Evolutionary conservation across 2,797 vertebrate genomes (phyloP).

Genomic region (Fratercula arctica): DNA sequence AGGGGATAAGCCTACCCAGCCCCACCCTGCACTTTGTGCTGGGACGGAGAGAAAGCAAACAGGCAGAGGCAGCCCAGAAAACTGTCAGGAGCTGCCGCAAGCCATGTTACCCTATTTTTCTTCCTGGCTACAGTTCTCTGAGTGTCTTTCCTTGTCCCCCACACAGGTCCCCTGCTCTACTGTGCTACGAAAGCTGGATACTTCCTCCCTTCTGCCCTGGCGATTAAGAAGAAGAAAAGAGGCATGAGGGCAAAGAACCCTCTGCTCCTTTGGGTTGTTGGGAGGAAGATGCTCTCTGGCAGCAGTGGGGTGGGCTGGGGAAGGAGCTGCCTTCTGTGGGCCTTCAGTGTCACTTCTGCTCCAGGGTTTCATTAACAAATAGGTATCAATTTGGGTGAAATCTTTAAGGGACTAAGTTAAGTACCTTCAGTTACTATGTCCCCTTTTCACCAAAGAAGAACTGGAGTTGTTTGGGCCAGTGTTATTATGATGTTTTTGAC

Average conservation of each 20-base stretch:
- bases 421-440: not conserved
- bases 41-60: not conserved
- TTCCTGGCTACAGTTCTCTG: not conserved
- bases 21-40: not conserved
- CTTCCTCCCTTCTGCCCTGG: not conserved
- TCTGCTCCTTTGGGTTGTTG: fast-evolving
- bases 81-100: not conserved
- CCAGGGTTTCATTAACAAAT: not conserved
- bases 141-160: not conserved
- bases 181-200: not conserved
- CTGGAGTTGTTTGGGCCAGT: not conserved
- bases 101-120: not conserved
- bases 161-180: not conserved
- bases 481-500: not conserved
- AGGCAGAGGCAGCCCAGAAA: not conserved
- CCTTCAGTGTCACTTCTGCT: not conserved
- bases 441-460: not conserved
- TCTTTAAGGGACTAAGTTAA: not conserved
- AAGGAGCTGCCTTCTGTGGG: not conserved
- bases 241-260: not conserved
- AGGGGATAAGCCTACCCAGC: not conserved
- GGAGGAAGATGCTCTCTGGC: not conserved
- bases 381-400: not conserved
- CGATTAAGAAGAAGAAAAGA: not conserved
- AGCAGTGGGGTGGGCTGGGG: not conserved